Evolutionary conservation across 2,888 invertebrate species (phyloP), one percentile per base, ranked within the genome.

Genomic region (Orchesella flavescens): DNA sequence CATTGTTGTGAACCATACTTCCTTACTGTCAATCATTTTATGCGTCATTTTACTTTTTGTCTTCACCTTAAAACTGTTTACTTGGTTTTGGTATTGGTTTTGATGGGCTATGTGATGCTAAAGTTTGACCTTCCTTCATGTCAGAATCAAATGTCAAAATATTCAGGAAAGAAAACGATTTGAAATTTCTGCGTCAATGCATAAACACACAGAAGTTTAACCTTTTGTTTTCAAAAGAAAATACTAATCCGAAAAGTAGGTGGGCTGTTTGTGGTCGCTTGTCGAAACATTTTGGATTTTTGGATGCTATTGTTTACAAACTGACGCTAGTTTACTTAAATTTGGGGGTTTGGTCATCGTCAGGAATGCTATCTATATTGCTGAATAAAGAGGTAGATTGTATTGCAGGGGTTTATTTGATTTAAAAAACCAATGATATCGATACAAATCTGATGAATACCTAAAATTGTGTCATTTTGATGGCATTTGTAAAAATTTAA

Each of bases 111-210:
- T 44, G 44, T 44, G 12, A 65, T 34, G 65, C 17, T 7, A 21
- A 17, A 10, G 49, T 61, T 53, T 71, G 69, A 63, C 65, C 71
- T 65, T 65, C 55, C 72, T 23, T 23, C 55, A 24, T 65, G 79
- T 79, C 63, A 72, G 23, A 53, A 72, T 76, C 66, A 66, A 66
- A 23, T 57, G 76, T 79, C 79, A 72, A 79, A 79, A 79, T 79
- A 79, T 57, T 46, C 77, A 17, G 24, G 57, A 23, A 19, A 13
- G 21, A 65, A 34, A 34, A 34, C 34, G 34, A 34, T 34, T 34
- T 34, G 34, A 34, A 10, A 68, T 57, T 46, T 59, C 68, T 68
- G 68, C 49, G 7, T 34, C 57, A 59, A 10, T 44, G 19, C 21
- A 43, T 24, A 10, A 57, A 57, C 19, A 34, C 34, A 34, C 34